A percentile compares a stretch with the other conserved stretches of the same genome.
These are phyloP conservation scores for Eledona agricola DNA, from an alignment of 2,888 invertebrate species.

Conservation along the genomic window DNA sequence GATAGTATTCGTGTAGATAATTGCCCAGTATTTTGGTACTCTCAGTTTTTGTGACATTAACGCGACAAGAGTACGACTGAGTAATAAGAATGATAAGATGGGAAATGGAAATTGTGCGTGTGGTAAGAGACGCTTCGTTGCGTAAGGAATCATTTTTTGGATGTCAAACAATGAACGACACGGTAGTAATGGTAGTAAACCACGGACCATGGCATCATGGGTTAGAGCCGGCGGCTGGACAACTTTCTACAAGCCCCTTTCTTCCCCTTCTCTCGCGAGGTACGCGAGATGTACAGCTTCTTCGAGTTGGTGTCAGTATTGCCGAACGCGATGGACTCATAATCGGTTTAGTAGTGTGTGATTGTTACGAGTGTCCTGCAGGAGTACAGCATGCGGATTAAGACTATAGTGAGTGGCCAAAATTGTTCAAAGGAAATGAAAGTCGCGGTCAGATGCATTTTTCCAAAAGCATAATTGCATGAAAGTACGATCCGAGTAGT, in stretches of 20 bases:
- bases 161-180: slow-evolving; percentile 15
- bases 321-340: slow-evolving; percentile 34
- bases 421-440: slow-evolving; percentile 1
- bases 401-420: slow-evolving; percentile 33
- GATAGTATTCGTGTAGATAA: too few relatives aligned
- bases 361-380: slow-evolving; percentile 16
- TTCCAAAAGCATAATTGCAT: slow-evolving; percentile 5
- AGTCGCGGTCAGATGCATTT: not conserved
- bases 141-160: slow-evolving; percentile 11
- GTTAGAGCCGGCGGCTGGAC: slow-evolving; percentile 45
- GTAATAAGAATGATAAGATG: too few relatives aligned
- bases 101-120: too few relatives aligned
- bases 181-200: slow-evolving; percentile 17
- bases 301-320: slow-evolving; percentile 38
- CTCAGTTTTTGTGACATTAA: too few relatives aligned
- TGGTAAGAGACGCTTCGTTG: slow-evolving; percentile 14
- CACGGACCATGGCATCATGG: too few relatives aligned
- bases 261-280: slow-evolving; percentile 48
- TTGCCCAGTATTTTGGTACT: too few relatives aligned
- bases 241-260: slow-evolving; percentile 58
- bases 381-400: slow-evolving; percentile 35
- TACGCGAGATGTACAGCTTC: slow-evolving; percentile 43
- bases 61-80: too few relatives aligned
- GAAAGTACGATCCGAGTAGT: slow-evolving; percentile 6
- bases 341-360: slow-evolving; percentile 17